phyloP scores from a whole-genome alignment of 2,888 invertebrate genomes.

The Synanthedon andrenaeformis region DNA sequence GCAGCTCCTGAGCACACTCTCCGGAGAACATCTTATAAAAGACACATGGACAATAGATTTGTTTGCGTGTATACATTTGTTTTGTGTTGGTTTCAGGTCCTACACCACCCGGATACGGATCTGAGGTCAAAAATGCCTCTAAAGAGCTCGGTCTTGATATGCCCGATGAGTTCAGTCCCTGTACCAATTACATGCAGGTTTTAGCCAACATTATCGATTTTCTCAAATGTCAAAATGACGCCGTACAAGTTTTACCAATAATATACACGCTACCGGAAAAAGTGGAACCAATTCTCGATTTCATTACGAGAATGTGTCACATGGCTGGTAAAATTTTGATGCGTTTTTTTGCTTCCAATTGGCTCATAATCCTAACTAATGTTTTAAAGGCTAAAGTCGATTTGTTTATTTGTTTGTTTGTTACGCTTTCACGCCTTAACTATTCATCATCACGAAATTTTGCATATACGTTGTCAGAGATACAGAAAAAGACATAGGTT shows the following conservation, averaged over 20 bases:
- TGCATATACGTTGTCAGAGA: no score
- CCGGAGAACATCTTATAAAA: no score
- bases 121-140: constrained; percentile 34
- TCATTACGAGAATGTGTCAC: constrained; percentile 38
- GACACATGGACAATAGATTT: no score
- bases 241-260: constrained; percentile 25
- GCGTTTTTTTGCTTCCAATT: no score
- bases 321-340: constrained; percentile 26
- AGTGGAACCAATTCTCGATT: constrained; percentile 27
- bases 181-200: constrained; percentile 31
- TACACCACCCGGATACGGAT: constrained; percentile 47
- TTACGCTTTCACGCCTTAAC: no score
- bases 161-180: constrained; percentile 17
- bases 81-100: constrained; percentile 16
- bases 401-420: not conserved
- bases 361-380: not conserved
- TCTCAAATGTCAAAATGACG: constrained; percentile 24
- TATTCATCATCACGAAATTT: no score
- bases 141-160: constrained; percentile 31
- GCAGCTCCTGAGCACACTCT: no score
- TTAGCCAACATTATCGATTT: constrained; percentile 44
- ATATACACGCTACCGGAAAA: constrained; percentile 49
- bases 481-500: no score
- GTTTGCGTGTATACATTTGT: no score
- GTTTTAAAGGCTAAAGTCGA: not conserved